phyloP scores from a whole-genome alignment of 2,797 vertebrate species.

The Cacajao melanocephalus region DNA sequence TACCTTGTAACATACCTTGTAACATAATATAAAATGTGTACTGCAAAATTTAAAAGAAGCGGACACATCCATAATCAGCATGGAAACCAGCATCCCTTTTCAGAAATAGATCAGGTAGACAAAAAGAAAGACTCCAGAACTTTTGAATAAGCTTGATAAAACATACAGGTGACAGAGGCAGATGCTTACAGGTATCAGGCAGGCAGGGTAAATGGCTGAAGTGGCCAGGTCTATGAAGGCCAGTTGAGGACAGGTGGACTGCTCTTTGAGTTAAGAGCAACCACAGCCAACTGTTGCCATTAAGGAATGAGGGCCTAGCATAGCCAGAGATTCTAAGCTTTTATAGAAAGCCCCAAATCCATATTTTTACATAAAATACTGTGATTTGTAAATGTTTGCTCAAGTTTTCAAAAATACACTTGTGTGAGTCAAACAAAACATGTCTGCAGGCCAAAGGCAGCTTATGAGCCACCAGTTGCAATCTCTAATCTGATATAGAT shows the following conservation, averaged over 20 bases:
- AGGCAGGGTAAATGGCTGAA: not conserved
- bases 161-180: not conserved
- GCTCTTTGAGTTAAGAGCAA: not conserved
- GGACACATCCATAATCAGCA: not conserved
- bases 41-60: not conserved
- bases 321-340: not conserved
- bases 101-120: not conserved
- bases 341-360: not conserved
- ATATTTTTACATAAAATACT: not conserved
- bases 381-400: conserved; percentile 12
- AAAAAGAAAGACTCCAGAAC: not conserved
- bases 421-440: not conserved
- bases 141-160: not conserved
- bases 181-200: not conserved
- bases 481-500: not conserved
- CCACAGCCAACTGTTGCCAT: not conserved
- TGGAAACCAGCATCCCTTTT: not conserved
- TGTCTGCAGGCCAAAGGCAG: not conserved
- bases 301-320: not conserved
- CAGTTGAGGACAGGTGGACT: rapidly evolving
- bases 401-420: not conserved
- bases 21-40: not conserved
- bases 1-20: not conserved
- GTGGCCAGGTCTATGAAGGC: not conserved
- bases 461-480: no score